These are phyloP conservation scores for Heliconius eleuchia DNA, from an alignment of 1,140 invertebrate species.

Conservation along the genomic window DNA sequence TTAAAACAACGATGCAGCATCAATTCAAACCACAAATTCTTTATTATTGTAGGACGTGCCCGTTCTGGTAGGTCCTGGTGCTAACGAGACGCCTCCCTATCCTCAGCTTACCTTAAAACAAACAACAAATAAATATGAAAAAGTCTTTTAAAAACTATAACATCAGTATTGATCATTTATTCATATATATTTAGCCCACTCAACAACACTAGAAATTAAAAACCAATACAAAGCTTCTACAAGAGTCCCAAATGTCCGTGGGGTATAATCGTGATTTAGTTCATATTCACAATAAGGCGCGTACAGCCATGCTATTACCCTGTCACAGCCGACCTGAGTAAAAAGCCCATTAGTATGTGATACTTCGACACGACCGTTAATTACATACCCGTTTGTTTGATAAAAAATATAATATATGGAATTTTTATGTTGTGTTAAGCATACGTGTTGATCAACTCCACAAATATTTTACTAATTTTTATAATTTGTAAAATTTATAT, in stretches of 20 bases:
- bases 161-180: no score
- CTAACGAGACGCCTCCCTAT: no score
- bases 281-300: slow-evolving; percentile 32
- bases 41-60: no score
- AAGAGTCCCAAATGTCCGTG: slow-evolving; percentile 9
- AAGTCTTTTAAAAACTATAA: background rate
- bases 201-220: background rate
- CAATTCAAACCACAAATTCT: no score
- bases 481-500: background rate
- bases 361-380: slow-evolving; percentile 31
- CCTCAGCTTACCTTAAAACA: no score
- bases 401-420: slow-evolving; percentile 11
- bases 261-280: slow-evolving; percentile 32
- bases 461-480: background rate
- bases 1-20: no score
- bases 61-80: no score
- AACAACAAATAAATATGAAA: background rate
- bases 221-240: slow-evolving; percentile 31
- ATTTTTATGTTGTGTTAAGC: background rate
- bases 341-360: slow-evolving; percentile 33
- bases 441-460: background rate
- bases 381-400: slow-evolving; percentile 8
- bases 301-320: slow-evolving; percentile 34
- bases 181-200: background rate
- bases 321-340: slow-evolving; percentile 28